Base-by-base conservation (phyloP, 2,797 vertebrate genomes). In the Pantherophis alleghaniensis region DNA sequence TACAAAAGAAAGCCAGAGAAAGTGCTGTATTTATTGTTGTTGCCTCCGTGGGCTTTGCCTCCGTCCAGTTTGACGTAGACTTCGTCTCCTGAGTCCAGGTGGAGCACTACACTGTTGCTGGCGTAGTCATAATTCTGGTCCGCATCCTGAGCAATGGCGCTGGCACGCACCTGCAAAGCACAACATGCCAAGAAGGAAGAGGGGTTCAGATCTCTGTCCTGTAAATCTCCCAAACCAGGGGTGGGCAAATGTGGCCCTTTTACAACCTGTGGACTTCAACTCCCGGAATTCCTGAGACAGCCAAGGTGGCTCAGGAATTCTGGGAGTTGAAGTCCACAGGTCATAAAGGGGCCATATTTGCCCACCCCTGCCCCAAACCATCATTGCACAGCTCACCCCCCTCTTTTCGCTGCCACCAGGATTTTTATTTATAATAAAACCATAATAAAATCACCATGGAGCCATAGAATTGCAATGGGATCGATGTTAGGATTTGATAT, bases 21-120 rank as follows among this genome's bases (percentile, higher is more conserved):
- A 94, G 99, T 99, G 98, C 99, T 99, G 98, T 99, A 99, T 97
- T 99, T 99, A 97, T 99, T 99, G 97, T 99, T 99, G 96, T 99
- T 99, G 95, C 99, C 99, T n/a, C 99, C 99, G 0, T 99, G 99
- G 11, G 99, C 99, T 97, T 99, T 99, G 88, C 99, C 99, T 0
- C 99, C 99, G 4, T 99, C 99, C 96, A 99, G 97, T 96, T 99
- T 99, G 96, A 99, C 98, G 0, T 99, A 99, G 89, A 99, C 98
- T 96, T 99, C 99, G 5, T 99, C 99, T 0, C 99, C 99, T 0
- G 99, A 98, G 97, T 99, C 99, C 96, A 99, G 97, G 96, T 99
- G 99, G 96, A 99, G 98, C 95, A 99, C 99, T 83, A 98, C 99
- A 32, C 99, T 99, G 98, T 99, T 99, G 97, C 99, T 99, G 96